phyloP scores from a whole-genome alignment of 2,797 vertebrate genomes.

The Falco rusticolus region DNA sequence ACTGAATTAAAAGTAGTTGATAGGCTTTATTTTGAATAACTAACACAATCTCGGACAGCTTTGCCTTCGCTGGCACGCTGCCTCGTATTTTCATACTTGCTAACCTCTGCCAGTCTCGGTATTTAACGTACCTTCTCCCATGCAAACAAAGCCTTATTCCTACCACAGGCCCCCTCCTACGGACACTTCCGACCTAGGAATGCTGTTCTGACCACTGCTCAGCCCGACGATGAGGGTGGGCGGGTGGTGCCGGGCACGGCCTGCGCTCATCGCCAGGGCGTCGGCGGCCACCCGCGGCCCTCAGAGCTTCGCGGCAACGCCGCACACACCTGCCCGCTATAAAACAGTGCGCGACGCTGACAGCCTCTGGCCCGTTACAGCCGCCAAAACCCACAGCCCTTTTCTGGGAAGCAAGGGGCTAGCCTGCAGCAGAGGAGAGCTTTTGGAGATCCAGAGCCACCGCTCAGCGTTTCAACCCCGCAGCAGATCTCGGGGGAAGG shows the following conservation, averaged over 20 bases:
- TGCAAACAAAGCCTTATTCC: neutral
- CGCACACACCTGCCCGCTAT: neutral
- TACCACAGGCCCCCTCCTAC: neutral
- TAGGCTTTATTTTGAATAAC: neutral
- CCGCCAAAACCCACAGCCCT: no score
- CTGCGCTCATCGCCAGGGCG: no score
- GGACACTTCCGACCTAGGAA: slow-evolving; percentile 42
- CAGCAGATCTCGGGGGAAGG: neutral
- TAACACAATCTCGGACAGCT: neutral
- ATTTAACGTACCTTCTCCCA: neutral
- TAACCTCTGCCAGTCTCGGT: neutral
- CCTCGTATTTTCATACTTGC: neutral
- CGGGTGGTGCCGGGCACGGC: no score
- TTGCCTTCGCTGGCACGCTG: neutral
- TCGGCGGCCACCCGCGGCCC: fast-evolving
- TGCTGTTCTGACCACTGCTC: neutral
- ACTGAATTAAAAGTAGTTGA: neutral
- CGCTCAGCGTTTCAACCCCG: fast-evolving
- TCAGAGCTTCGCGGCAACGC: neutral
- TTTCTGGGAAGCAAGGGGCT: fast-evolving
- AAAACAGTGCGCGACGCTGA: fast-evolving
- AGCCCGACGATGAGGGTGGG: neutral
- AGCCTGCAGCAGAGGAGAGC: fast-evolving
- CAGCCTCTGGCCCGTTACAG: neutral
- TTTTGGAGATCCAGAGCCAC: no score